Evolutionary conservation across 2,113 vertebrate genomes (phyloP), one percentile per base, ranked within the genome.

Genomic region (Crocuta crocuta): DNA sequence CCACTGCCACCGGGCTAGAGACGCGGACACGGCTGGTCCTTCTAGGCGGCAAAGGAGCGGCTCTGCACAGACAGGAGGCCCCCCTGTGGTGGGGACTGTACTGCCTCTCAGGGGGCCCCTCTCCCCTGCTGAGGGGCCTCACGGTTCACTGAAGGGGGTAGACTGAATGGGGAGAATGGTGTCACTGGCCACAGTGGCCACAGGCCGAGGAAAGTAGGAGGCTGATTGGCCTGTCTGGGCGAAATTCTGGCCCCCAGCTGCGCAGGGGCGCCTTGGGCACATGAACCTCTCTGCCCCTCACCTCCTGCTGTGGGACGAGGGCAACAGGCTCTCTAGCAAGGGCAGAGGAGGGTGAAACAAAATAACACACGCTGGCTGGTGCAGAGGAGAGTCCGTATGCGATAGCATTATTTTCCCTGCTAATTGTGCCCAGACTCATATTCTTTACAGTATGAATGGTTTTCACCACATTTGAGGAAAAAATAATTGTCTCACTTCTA

Each of bases 51-150:
- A 10, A 0, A 1, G 3, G 26, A 1, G 26, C 39, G 26, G 53
- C 68, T 63, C 50, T 35, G 53, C 91, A 35, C 15, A 23, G 12
- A 10, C 35, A 58, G 19, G 31, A 73, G 13, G 24, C 39, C 71
- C 21, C 16, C 28, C 31, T 0, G 39, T 0, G 1, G 43, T 15
- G 3, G n/a, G 19, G 53, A 71, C 21, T 19, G 24, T 66, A 1
- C 33, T 31, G 11, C 31, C 80, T 35, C 24, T 68, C 21, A 9
- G 39, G 63, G 15, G 17, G n/a, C 35, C n/a, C 66, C 70, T 48
- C 73, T 19, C 19, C 43, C n/a, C 17, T 43, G 17, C 63, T 5
- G 1, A 43, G 53, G 4, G 35, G 53, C 35, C 70, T 31, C 39
- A 10, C 10, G 3, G 15, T 43, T 70, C 31, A 80, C 80, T 12